Percentiles rank a stretch among this genome's conserved stretches.
These are phyloP conservation scores for Troides aeacus DNA, from an alignment of 2,888 invertebrate species.

Conservation along the genomic window DNA sequence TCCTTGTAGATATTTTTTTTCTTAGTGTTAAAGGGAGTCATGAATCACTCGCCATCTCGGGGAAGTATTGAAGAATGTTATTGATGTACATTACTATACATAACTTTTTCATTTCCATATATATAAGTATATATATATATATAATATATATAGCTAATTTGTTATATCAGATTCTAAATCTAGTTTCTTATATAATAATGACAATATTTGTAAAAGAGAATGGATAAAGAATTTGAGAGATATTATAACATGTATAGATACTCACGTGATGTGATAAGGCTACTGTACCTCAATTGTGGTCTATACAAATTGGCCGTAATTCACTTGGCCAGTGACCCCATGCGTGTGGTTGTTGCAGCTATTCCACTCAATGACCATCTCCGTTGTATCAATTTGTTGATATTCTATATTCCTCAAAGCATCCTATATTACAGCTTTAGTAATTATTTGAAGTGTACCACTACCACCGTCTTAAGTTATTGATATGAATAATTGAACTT, in stretches of 20 bases:
- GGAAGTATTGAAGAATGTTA: too few relatives aligned
- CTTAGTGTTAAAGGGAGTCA: too few relatives aligned
- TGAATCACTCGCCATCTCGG: too few relatives aligned
- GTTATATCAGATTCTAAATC: too few relatives aligned
- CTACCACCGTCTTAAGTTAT: too few relatives aligned
- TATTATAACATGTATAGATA: neutral
- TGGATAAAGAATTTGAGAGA: neutral
- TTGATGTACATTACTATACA: too few relatives aligned
- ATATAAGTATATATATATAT: too few relatives aligned
- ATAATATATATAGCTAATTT: too few relatives aligned
- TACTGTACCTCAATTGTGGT: constrained; percentile 4
- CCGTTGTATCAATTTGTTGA: constrained; percentile 7
- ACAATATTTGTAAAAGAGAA: neutral
- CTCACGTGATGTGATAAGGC: neutral
- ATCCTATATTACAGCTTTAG: neutral
- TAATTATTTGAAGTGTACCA: neutral
- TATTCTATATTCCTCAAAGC: neutral
- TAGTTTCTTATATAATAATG: neutral
- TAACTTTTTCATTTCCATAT: too few relatives aligned
- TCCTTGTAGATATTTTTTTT: too few relatives aligned
- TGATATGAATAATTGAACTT: too few relatives aligned
- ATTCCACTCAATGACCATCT: constrained; percentile 14
- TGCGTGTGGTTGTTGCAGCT: constrained; percentile 6
- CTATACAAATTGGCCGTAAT: constrained; percentile 10
- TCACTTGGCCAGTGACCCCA: constrained; percentile 12